phyloP scores from a whole-genome alignment of 2,113 vertebrate genomes.

The Actenoides lindsayi region DNA sequence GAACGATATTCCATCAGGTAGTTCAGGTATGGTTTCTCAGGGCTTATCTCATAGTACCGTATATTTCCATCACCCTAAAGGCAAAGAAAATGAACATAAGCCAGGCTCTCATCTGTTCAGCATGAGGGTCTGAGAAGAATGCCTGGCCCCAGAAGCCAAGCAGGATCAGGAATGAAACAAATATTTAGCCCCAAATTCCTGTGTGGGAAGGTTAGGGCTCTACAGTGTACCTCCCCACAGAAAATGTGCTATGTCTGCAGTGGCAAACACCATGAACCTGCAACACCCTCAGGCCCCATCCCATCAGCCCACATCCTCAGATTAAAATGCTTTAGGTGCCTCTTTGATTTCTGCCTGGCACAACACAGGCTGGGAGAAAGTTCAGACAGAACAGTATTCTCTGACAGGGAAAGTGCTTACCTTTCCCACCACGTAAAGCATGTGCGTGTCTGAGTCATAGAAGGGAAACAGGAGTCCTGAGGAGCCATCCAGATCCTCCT shows the following conservation, averaged over 20 bases:
- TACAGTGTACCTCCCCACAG: background rate
- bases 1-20: constrained; percentile 90
- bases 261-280: background rate
- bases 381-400: background rate
- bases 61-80: constrained; percentile 92
- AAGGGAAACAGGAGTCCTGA: constrained; percentile 90
- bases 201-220: background rate
- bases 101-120: background rate
- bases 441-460: constrained; percentile 88
- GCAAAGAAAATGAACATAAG: background rate
- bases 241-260: background rate
- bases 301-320: background rate
- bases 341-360: background rate
- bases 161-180: background rate
- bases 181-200: background rate
- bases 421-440: constrained; percentile 92
- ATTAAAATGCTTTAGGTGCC: background rate
- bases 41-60: constrained; percentile 89
- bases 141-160: background rate
- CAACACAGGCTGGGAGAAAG: background rate
- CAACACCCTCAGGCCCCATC: background rate
- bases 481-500: constrained; percentile 89
- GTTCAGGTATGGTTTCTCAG: constrained; percentile 87
- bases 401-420: constrained; percentile 65
- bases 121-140: background rate